Base-by-base conservation (phyloP, 2,888 invertebrate species). In the Leptopilina syphax region DNA sequence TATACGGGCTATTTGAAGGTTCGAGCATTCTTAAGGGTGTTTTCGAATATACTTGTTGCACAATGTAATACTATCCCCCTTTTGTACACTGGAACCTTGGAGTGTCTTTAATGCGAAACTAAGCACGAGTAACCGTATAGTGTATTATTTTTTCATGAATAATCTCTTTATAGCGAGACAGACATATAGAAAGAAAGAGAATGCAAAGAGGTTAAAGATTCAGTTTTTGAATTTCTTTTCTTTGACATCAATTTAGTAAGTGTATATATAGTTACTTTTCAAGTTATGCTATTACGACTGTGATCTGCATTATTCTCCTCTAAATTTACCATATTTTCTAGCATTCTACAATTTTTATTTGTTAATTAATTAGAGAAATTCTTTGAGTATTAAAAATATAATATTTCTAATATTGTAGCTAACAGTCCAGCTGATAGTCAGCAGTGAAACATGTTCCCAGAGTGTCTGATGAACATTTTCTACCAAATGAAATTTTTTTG, bases 1-100 rank as follows among this genome's bases (percentile, higher is more conserved):
- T 88, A 91, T 92, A 92, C 89, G 92, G 92, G 92, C 89, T 90
- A 91, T 91, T 91, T 90, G 89, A 92, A 88, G 86, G 81, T 84
- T 88, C 83, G 83, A 87, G 87, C 85, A 82, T 89, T 89, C 89
- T 90, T 89, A 88, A 89, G 90, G 88, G 87, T 90, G 89, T 90
- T 91, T 90, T 90, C 86, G 84, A 87, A 89, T 87, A 87, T 87
- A 90, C 90, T 91, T 90, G 89, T 89, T 88, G 88, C 89, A 91
- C 91, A 92, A 90, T 92, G 91, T 91, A 91, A 91, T 89, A 89
- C 88, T 91, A 91, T 90, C 89, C 90, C 86, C 83, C 84, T 78
- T 87, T 87, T 84, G 86, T 82, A 76, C 77, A 73, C 83, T 77
- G 81, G 82, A 86, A 85, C 81, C 87, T 87, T 87, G 83, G 84